Evolutionary conservation across 2,888 invertebrate genomes (phyloP), one percentile per base, ranked within the genome.

Genomic region (Cyclophora albipunctata): DNA sequence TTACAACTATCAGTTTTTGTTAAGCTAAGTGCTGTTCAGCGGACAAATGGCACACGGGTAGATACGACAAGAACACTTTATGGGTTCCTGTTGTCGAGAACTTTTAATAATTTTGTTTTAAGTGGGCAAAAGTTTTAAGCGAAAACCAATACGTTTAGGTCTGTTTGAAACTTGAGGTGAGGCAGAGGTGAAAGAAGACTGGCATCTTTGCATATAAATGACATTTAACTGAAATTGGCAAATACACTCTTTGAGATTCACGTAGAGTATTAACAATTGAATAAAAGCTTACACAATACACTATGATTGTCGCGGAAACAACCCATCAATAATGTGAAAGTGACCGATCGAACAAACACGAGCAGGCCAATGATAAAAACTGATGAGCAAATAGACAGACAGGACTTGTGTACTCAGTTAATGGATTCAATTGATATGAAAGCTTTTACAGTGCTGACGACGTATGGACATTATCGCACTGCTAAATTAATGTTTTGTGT

Each of bases 341-440:
- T 86, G 87, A 86, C 82, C 84, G 87, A 85, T 85, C 82, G 81
- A 72, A 81, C 83, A 85, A 85, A 88, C 87, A 86, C 69, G 69
- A 74, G 83, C 81, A 79, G 75, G 75, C 75, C 84, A 87, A 85
- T 87, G 88, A 87, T 87, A 87, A 88, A 87, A 88, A 88, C 84
- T 87, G 86, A 88, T 81, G 84, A 81, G 83, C 82, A 88, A 88
- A 88, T 88, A 87, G 77, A 85, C 78, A 79, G 78, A 79, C 83
- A 74, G 75, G 78, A 77, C 78, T 74, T 88, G 88, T 88, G 85
- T 87, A 82, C 86, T 80, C 82, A 79, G 80, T 84, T 88, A 88
- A 88, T 88, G 88, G 88, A 88, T 87, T 88, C 86, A 87, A 87
- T 87, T 86, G 88, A 88, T 88, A 88, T 82, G 79, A 87, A 88